These are phyloP conservation scores for Astur gentilis DNA, from an alignment of 2,113 vertebrate genomes.

Conservation along the genomic window DNA sequence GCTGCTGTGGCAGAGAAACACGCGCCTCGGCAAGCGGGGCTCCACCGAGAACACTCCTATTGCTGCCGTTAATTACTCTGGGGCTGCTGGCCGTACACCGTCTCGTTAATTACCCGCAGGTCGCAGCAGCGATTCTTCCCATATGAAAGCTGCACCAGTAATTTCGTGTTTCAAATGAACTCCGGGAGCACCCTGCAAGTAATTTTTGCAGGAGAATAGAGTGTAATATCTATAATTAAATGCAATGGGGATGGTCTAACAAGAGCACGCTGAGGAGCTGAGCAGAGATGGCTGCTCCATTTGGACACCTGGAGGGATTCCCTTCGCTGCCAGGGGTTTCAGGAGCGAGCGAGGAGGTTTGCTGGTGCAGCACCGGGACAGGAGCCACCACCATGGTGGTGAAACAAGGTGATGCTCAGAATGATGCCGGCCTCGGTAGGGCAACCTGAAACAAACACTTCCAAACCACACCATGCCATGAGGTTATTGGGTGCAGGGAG, in stretches of 20 bases:
- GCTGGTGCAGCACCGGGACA: accelerated
- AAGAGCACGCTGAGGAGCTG: accelerated
- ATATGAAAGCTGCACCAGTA: background rate
- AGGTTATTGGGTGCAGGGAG: background rate
- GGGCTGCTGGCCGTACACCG: background rate
- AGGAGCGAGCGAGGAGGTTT: accelerated
- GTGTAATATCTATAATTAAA: background rate
- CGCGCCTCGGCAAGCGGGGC: accelerated
- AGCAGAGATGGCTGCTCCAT: background rate
- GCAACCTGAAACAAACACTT: accelerated
- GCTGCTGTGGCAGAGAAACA: accelerated
- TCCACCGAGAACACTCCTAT: background rate
- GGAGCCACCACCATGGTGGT: accelerated
- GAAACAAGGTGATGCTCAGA: background rate
- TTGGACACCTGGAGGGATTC: accelerated
- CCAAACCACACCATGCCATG: accelerated
- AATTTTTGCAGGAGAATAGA: background rate
- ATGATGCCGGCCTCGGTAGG: accelerated
- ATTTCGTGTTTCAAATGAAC: background rate
- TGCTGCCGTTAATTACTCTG: background rate
- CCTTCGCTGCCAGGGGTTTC: accelerated
- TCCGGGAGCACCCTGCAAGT: background rate
- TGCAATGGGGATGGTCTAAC: background rate
- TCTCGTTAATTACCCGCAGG: background rate
- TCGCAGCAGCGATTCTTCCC: background rate